Evolutionary conservation across 2,888 invertebrate species (phyloP).

Genomic region (Chrysolina americana): DNA sequence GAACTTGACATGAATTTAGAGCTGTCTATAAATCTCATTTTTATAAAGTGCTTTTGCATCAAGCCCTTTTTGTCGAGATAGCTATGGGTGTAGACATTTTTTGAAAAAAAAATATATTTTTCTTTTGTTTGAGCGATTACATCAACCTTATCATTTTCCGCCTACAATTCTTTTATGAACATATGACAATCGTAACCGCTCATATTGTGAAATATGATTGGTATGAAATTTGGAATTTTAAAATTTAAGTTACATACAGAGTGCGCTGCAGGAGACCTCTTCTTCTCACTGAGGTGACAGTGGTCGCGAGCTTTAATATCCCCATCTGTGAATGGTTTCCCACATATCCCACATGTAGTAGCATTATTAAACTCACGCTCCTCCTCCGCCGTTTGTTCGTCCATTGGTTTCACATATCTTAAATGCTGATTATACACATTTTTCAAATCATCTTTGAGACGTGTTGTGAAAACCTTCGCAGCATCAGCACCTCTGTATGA

Average conservation of each 20-base stretch:
- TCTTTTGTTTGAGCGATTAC: neutral
- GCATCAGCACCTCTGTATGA: neutral
- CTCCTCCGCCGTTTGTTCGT: no score
- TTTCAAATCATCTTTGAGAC: neutral
- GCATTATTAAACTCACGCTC: no score
- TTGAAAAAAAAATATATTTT: neutral
- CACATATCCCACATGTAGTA: no score
- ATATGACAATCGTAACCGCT: constrained; percentile 32
- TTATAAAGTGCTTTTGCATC: neutral
- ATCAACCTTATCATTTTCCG: neutral
- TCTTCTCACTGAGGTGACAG: neutral
- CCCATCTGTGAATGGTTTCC: no score
- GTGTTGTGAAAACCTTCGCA: no score
- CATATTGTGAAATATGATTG: constrained; percentile 29
- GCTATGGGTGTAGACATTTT: neutral
- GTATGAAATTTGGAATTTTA: constrained; percentile 24
- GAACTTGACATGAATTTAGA: neutral
- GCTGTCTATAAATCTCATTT: neutral
- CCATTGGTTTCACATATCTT: no score
- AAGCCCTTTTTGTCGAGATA: neutral
- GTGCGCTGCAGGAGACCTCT: neutral
- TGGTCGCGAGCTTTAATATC: neutral
- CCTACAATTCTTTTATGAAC: constrained; percentile 23
- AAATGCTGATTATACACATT: no score
- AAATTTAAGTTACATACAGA: constrained; percentile 15